phyloP scores from a whole-genome alignment of 23 tunicate species.

The Ascidia mentula region DNA sequence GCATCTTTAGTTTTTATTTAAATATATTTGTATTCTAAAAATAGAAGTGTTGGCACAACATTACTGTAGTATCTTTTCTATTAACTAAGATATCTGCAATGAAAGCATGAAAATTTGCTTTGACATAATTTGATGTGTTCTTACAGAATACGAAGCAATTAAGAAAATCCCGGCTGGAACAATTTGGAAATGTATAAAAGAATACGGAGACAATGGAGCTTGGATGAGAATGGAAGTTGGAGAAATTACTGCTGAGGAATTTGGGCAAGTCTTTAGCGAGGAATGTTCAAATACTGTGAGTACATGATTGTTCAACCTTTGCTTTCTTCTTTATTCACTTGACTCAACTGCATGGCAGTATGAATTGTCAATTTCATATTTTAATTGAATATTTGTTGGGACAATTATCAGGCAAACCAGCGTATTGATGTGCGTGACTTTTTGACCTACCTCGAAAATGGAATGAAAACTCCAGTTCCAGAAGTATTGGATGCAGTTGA shows the following conservation, averaged over 20 bases:
- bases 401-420: constrained; percentile 47
- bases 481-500: constrained; percentile 86
- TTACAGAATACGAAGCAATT: constrained; percentile 55
- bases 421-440: constrained; percentile 68
- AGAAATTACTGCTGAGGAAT: constrained; percentile 55
- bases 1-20: too few species aligned
- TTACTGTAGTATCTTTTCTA: too few species aligned
- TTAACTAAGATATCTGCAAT: too few species aligned
- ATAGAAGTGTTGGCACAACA: too few species aligned
- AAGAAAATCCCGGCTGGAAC: constrained; percentile 81
- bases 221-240: constrained; percentile 95
- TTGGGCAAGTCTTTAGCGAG: constrained; percentile 73
- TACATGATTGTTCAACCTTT: neutral
- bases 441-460: constrained; percentile 62
- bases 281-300: constrained; percentile 79
- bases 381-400: too few species aligned
- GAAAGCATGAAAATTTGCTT: neutral
- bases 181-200: constrained; percentile 45
- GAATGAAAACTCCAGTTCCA: constrained; percentile 76
- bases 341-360: too few species aligned
- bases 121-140: neutral
- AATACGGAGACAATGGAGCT: constrained; percentile 76
- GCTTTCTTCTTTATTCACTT: neutral
- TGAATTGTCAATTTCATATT: too few species aligned
- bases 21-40: too few species aligned